Conservation (phyloP, 2,797 vertebrate genomes). For the Arctocebus calabarensis region DNA sequence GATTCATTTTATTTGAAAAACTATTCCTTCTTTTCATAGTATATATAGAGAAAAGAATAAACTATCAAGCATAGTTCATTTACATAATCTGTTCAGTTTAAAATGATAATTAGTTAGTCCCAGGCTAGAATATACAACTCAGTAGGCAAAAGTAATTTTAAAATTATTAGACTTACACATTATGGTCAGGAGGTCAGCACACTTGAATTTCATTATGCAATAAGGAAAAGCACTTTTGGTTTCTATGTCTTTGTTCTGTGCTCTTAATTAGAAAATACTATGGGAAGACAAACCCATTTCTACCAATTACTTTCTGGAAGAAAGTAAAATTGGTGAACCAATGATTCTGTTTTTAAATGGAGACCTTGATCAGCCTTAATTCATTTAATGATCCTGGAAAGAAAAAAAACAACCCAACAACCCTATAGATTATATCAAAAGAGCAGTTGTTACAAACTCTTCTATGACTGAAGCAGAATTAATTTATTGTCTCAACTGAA, state of each 20-base stretch:
- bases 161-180: conserved; percentile 78
- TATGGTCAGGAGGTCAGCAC: conserved; percentile 75
- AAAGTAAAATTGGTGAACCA: conserved; percentile 65
- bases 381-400: conserved; percentile 1
- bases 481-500: background rate
- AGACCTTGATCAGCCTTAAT: background rate
- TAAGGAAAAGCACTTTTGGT: conserved; percentile 61
- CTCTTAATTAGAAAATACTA: conserved; percentile 63
- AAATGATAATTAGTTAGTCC: conserved; percentile 80
- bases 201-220: conserved; percentile 73
- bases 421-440: background rate
- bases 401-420: background rate
- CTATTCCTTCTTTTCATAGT: background rate
- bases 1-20: conserved; percentile 68
- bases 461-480: background rate
- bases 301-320: conserved; percentile 53
- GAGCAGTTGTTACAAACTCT: background rate
- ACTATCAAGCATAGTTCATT: conserved; percentile 67
- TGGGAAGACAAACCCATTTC: conserved; percentile 53
- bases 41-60: conserved; percentile 48
- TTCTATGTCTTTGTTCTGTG: conserved; percentile 58
- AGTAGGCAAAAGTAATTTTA: conserved; percentile 82
- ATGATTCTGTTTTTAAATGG: conserved; percentile 56
- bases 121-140: conserved; percentile 75
- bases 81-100: conserved; percentile 76